Base-by-base conservation (phyloP, 2,888 invertebrate species). In the Rugalucina vietnamica region DNA sequence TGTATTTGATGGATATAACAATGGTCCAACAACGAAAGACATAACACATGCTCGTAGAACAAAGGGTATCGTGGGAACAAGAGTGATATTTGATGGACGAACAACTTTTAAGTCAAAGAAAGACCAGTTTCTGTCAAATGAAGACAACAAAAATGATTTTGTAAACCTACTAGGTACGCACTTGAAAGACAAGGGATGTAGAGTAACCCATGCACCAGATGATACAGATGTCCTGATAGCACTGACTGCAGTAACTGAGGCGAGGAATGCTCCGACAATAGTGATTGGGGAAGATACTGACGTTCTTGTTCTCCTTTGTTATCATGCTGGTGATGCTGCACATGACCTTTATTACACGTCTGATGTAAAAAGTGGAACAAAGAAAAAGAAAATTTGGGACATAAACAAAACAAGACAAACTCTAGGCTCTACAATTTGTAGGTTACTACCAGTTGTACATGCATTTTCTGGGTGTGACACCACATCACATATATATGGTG, bases 251-350 rank as follows among this genome's bases (percentile, higher is more conserved):
- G 32, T 91, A 10, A 29, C 73, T 4, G 39, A 18, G 50, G 80
- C 89, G 21, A 34, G 12, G 1, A 57, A 34, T n/a, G 21, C 18
- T 4, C 14, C 18, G 14, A 86, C 88, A 32, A 76, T 69, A 37
- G 71, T 91, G 1, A 82, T 91, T 32, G 92, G 90, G 21, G 91
- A 91, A 77, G 91, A 92, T 76, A 92, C 91, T n/a, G 90, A 91
- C 78, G 74, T 91, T 12, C 83, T 91, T 1, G 89, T 90, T 8
- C 81, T 91, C 1, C 79, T 92, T 18, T 89, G 87, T 36, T 84
- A 84, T 69, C 87, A 91, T 81, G 84, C 85, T n/a, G n/a, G n/a
- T n/a, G n/a, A n/a, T n/a, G n/a, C n/a, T n/a, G n/a, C n/a, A n/a
- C n/a, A 79, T n/a, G 65, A 57, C 5, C 69, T 86, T 10, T 81